Conservation (phyloP, 2,113 vertebrate species). For the Oncorhynchus mykiss region DNA sequence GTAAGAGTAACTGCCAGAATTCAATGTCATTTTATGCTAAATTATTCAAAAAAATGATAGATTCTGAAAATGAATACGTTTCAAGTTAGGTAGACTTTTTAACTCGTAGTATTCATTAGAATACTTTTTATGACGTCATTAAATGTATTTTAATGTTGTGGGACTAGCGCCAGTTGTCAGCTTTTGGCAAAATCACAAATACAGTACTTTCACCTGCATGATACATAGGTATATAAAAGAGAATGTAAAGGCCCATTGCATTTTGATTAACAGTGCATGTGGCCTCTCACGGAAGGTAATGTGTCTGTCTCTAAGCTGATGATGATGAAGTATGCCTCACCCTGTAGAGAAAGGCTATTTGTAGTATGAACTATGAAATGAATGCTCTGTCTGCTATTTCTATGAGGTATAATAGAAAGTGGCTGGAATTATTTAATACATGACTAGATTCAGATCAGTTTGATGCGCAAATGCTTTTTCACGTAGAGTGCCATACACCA, state of each 20-base stretch:
- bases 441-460: not conserved
- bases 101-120: too few species aligned
- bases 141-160: too few species aligned
- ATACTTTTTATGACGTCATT: too few species aligned
- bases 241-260: not conserved
- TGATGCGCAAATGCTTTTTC: not conserved
- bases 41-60: too few species aligned
- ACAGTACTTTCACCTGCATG: too few species aligned
- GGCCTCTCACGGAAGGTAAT: not conserved
- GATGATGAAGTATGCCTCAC: not conserved
- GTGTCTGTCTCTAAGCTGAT: constrained; percentile 2
- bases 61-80: too few species aligned
- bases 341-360: not conserved
- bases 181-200: too few species aligned
- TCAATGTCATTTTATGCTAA: not conserved
- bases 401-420: too few species aligned
- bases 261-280: not conserved
- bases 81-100: too few species aligned
- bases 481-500: too few species aligned
- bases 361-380: not conserved
- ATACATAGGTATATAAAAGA: too few species aligned
- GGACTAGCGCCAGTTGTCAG: not conserved
- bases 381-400: not conserved
- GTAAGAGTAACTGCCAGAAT: not conserved
- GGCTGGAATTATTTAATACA: not conserved